Evolutionary conservation across 2,113 vertebrate genomes (phyloP).

Genomic region (Aspiorhynchus laticeps): DNA sequence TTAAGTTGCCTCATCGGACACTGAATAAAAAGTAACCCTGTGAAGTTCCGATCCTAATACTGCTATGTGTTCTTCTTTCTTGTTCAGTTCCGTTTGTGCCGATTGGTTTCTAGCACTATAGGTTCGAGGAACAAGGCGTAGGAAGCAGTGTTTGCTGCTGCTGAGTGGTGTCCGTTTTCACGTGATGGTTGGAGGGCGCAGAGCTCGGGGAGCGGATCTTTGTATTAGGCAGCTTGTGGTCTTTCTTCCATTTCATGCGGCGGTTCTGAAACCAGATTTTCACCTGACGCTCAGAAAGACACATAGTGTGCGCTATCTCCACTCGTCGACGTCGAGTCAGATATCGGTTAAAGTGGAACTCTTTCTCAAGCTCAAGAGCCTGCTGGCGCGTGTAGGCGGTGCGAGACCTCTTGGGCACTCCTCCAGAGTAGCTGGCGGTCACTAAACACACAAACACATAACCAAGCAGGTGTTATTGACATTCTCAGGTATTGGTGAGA

Average conservation of each 20-base stretch:
- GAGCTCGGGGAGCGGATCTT: conserved; percentile 95
- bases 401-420: conserved; percentile 96
- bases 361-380: conserved; percentile 98
- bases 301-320: conserved; percentile 97
- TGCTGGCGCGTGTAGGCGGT: conserved; percentile 99
- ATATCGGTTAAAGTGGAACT: conserved; percentile 99
- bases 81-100: conserved; percentile 70
- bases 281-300: conserved; percentile 96
- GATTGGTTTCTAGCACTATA: conserved; percentile 76
- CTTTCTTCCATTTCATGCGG: conserved; percentile 99
- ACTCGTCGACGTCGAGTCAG: conserved; percentile 96
- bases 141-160: conserved; percentile 85
- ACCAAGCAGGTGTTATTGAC: conserved; percentile 85
- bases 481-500: conserved; percentile 26
- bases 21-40: conserved; percentile 49
- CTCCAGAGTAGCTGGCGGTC: conserved; percentile 93
- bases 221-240: conserved; percentile 98
- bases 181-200: conserved; percentile 77
- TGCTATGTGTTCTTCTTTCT: conserved; percentile 70
- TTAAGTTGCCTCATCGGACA: conserved; percentile 50
- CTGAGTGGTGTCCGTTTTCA: conserved; percentile 82
- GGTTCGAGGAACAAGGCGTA: conserved; percentile 82
- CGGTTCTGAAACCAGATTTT: conserved; percentile 99
- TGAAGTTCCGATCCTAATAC: conserved; percentile 62
- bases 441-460: conserved; percentile 83